Evolutionary conservation across 1,140 invertebrate genomes (phyloP), one percentile per base, ranked within the genome.

Genomic region (Lordiphosa stackelbergi): DNA sequence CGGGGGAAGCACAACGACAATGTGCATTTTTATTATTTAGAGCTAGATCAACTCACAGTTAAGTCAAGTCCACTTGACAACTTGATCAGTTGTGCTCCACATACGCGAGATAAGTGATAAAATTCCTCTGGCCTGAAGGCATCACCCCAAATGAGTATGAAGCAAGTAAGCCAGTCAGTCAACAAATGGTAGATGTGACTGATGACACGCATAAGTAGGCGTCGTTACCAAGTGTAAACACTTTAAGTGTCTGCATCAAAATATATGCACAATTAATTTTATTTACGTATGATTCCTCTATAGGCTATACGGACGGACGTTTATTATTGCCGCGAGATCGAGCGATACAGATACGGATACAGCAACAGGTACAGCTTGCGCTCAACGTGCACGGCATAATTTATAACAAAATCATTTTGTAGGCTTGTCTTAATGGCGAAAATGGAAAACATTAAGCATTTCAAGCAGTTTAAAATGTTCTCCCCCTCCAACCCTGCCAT

Each of bases 391-490:
- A 35, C 22, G 71, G 75, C 75, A 79, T 79, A 79, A 79, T 79
- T 79, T 68, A 75, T 68, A 56, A 64, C 35, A 37, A 49, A 64
- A 31, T 34, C 43, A 46, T 46, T 75, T 83, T 83, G 72, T 75
- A 83, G 75, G 75, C 75, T 81, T 75, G 75, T 83, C 75, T 75
- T 71, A 79, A 78, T 79, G 60, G 74, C 70, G 54, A 79, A 73
- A 73, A 73, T 70, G 58, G 66, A 74, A 79, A 79, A 55, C 66
- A 83, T 61, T 75, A 81, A 57, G 42, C 58, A 70, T 70, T 77
- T 78, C 64, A 73, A 70, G 73, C 73, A 77, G 63, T 72, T 68
- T 37, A 66, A 70, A 66, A 24, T 24, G 22, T 24, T 4, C 22
- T 24, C 22, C 22, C 22, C 22, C 22, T 5, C 4, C 22, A 31